phyloP scores from a whole-genome alignment of 1,140 invertebrate genomes.

The Penaeus indicus region DNA sequence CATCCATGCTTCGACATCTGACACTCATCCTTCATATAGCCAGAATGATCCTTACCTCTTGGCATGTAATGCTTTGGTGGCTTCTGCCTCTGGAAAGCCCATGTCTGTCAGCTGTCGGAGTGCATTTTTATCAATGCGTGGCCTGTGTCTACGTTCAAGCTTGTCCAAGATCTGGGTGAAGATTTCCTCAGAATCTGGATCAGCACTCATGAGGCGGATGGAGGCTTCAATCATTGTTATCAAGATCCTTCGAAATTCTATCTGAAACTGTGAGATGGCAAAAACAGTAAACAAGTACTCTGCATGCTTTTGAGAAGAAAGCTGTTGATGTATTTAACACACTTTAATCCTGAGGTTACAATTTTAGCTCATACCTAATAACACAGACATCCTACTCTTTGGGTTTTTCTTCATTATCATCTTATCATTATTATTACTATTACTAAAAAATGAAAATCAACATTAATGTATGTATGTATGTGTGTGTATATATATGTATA shows the following conservation, averaged over 20 bases:
- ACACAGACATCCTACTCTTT: too few species aligned
- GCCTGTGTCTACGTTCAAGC: conserved; percentile 70
- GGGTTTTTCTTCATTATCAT: too few species aligned
- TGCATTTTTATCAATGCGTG: conserved; percentile 71
- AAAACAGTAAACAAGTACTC: background rate
- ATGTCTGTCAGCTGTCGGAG: conserved; percentile 76
- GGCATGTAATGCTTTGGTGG: conserved; percentile 73
- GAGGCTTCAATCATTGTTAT: conserved; percentile 77
- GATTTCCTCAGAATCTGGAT: conserved; percentile 74
- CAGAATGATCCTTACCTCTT: conserved; percentile 70
- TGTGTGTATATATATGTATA: too few species aligned
- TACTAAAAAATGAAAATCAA: too few species aligned
- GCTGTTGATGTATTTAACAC: too few species aligned
- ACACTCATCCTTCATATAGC: background rate
- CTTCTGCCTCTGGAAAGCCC: conserved; percentile 76
- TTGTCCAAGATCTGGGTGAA: conserved; percentile 72
- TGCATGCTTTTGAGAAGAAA: too few species aligned
- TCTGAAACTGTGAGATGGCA: conserved; percentile 74
- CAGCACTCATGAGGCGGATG: conserved; percentile 75
- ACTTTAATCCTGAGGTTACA: too few species aligned
- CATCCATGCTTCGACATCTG: too few species aligned
- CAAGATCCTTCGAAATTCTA: conserved; percentile 77
- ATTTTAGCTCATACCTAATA: too few species aligned
- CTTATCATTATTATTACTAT: too few species aligned
- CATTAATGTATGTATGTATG: too few species aligned